Conservation (phyloP, 1,140 invertebrate genomes). For the Steinernema khuongi region DNA sequence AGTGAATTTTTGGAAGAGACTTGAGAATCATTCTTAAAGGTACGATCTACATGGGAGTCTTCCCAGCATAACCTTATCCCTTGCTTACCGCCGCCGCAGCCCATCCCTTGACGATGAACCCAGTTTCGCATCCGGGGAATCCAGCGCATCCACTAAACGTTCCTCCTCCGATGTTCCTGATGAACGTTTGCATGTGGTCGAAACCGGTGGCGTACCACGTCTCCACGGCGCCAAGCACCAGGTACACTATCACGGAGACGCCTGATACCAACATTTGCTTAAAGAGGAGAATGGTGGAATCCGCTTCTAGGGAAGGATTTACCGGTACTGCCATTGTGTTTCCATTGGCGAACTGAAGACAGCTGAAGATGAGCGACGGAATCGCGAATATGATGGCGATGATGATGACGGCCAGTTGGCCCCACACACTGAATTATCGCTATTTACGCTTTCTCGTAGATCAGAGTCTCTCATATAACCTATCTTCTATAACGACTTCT, state of each 20-base stretch:
- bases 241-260: constrained; percentile 50
- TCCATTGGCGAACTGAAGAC: constrained; percentile 49
- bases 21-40: not conserved
- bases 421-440: constrained; percentile 51
- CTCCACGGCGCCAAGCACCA: constrained; percentile 56
- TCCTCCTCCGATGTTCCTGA: constrained; percentile 54
- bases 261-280: constrained; percentile 50
- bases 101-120: constrained; percentile 57
- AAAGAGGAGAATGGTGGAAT: constrained; percentile 25
- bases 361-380: constrained; percentile 51
- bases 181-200: constrained; percentile 57
- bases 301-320: not conserved
- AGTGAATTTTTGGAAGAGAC: not conserved
- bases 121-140: constrained; percentile 54
- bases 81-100: constrained; percentile 51
- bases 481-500: too few species aligned
- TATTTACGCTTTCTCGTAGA: not conserved
- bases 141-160: constrained; percentile 56
- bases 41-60: not conserved
- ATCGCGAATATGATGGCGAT: constrained; percentile 51
- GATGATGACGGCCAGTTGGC: constrained; percentile 58
- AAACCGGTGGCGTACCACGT: constrained; percentile 58
- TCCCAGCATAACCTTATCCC: not conserved
- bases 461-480: constrained; percentile 7
- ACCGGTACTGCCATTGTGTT: constrained; percentile 36